phyloP scores from a whole-genome alignment of 1,140 invertebrate genomes.

The Megathymus violae region DNA sequence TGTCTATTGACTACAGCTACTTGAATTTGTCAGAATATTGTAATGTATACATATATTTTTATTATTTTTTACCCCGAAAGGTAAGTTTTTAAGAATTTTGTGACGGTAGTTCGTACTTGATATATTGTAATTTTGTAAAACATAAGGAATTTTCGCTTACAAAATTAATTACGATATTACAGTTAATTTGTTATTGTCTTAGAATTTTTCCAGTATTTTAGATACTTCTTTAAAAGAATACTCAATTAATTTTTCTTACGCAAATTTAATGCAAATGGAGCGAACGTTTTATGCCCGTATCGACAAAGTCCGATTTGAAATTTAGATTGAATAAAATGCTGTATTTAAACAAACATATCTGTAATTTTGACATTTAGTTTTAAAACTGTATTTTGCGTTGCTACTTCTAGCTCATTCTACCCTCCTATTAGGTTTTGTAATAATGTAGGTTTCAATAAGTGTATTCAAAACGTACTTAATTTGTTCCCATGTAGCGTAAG shows the following conservation, averaged over 20 bases:
- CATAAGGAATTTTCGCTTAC: slow-evolving; percentile 27
- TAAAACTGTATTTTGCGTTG: not conserved
- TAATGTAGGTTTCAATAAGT: slow-evolving; percentile 9
- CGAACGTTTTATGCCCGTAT: slow-evolving; percentile 3
- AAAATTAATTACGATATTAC: not conserved
- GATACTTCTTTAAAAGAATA: not conserved
- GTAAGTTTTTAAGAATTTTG: slow-evolving; percentile 26
- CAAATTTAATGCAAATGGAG: slow-evolving; percentile 10
- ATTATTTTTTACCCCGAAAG: slow-evolving; percentile 29
- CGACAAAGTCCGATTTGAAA: slow-evolving; percentile 13
- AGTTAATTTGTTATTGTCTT: not conserved
- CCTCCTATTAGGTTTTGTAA: slow-evolving; percentile 11
- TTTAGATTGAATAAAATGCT: slow-evolving; percentile 3
- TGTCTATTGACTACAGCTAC: slow-evolving; percentile 28
- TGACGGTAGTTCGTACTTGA: slow-evolving; percentile 15
- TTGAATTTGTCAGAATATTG: slow-evolving; percentile 15
- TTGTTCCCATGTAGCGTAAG: slow-evolving; percentile 36
- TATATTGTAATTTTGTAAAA: slow-evolving; percentile 24
- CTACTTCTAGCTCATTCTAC: not conserved
- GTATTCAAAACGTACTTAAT: slow-evolving; percentile 43
- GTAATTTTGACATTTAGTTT: slow-evolving; percentile 23
- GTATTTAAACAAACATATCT: slow-evolving; percentile 13
- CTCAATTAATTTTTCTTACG: not conserved
- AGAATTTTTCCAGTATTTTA: not conserved
- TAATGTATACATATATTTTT: slow-evolving; percentile 27